Evolutionary conservation across 2,797 vertebrate species (phyloP), one percentile per base, ranked within the genome.

Genomic region (Vireo griseus): DNA sequence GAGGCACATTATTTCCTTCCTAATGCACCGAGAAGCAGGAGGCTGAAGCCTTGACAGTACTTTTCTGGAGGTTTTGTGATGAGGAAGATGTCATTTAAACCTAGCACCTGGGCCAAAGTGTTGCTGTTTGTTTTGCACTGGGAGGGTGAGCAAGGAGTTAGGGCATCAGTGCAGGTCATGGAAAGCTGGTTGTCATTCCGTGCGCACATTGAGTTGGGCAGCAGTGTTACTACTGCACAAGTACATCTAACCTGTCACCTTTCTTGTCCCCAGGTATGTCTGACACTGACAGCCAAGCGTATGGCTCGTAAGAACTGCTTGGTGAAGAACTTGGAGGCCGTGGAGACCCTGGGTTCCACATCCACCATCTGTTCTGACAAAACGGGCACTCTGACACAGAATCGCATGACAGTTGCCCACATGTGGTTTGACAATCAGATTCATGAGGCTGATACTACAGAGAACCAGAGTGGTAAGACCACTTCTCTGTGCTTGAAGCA

Each of bases 301-400:
- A 99, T 99, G 99, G 99, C 99, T 28, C 98, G 99, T 93, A 99
- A 99, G 94, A 99, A 99, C 98, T 99, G 99, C 92, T 95, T 99
- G 90, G 99, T 99, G 73, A 99, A 99, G 98, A 99, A 99, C 97
- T 61, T 99, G 48, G 99, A 99, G 95, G 99, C 99, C 0, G 99
- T 99, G 15, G 99, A 99, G 96, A 99, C 99, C 1, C 94, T 99
- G 80, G 99, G 99, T 11, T 99, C 98, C 84, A 99, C 98, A 1
- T 99, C 98, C 35, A 99, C 98, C 83, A 99, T 99, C 96, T 99
- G 98, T 81, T 99, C 98, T 0, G 98, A 99, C 94, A 99, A 99
- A 92, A 99, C 98, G 4, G 98, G 98, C 77, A 99, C 98, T 28
- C 97, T 99, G 83, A 99, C 98, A 29, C 98, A 99, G 97, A 99